Evolutionary conservation across 2,797 vertebrate genomes (phyloP), one percentile per base, ranked within the genome.

Genomic region (Tympanoctomys barrerae): DNA sequence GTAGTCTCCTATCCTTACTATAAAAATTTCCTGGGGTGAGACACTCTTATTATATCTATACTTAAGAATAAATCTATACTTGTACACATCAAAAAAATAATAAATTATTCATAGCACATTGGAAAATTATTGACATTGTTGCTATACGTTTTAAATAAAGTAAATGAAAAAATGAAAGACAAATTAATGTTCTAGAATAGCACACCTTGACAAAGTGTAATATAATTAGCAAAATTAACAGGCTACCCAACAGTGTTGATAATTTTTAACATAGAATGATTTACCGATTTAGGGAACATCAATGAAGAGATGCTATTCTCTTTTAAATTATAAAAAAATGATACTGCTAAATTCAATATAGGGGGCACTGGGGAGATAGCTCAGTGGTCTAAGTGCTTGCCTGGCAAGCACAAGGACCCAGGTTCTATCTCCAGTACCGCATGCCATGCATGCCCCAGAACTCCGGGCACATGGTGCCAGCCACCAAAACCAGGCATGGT

Each of bases 321-420:
- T 95, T 73, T 90, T 59, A 81, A 85, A 78, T 39, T 90, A 28
- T 81, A 81, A 92, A 90, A 77, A 87, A 95, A 71, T 89, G 79
- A 82, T 70, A 68, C 22, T 87, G 5, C 75, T 95, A 80, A 39
- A 80, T 12, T 91, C 61, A 93, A 77, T 22, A 2, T 61, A 2
- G 54, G 52, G 52, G 54, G 16, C 4, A 16, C 54, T 57, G 16
- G 54, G 54, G 54, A 57, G 54, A 57, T 18, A 57, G 54, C 54
- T 57, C 54, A 57, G 54, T 19, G 54, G 16, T 18, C 14, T 57
- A 57, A 57, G 54, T 57, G 16, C 54, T 16, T 18, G 16, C 54
- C 54, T 57, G 14, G 14, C 54, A 18, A 57, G 54, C 54, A 57
- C 54, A 57, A 57, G 54, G 54, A 57, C 16, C 54, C 14, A 14